Evolutionary conservation across 2,113 vertebrate genomes (phyloP).

Genomic region (Empidonax traillii): DNA sequence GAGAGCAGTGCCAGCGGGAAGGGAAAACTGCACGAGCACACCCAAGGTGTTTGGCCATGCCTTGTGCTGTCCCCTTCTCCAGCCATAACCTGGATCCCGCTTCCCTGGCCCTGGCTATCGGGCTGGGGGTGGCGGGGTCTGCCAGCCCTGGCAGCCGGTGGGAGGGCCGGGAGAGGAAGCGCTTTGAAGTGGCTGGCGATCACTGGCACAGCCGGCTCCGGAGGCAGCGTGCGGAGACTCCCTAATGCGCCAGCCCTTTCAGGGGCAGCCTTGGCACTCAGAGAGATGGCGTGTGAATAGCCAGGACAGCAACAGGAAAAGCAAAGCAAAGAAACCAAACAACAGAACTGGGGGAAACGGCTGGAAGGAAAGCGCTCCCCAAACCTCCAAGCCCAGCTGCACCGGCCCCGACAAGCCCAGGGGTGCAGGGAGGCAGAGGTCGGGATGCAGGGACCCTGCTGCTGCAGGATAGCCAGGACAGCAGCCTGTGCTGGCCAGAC

Average conservation of each 20-base stretch:
- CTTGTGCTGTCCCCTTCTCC: background rate
- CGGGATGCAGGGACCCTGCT: background rate
- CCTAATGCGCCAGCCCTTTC: constrained; percentile 37
- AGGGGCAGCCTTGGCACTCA: constrained; percentile 47
- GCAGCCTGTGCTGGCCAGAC: background rate
- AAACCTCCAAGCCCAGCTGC: constrained; percentile 21
- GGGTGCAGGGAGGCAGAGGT: background rate
- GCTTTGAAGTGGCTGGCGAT: constrained; percentile 60
- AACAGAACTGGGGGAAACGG: constrained; percentile 28
- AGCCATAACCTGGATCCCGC: background rate
- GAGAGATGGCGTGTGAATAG: constrained; percentile 46
- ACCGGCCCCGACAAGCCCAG: background rate
- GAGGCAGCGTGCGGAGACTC: constrained; percentile 50
- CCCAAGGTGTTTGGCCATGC: background rate
- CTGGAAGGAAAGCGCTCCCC: constrained; percentile 45
- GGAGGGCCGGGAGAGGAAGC: constrained; percentile 55
- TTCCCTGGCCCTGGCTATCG: background rate
- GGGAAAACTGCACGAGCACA: fast-evolving
- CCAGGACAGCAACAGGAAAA: constrained; percentile 56
- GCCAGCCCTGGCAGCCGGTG: background rate
- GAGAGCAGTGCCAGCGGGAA: fast-evolving
- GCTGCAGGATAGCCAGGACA: background rate
- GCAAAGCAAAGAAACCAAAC: constrained; percentile 56
- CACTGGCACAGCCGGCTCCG: constrained; percentile 57
- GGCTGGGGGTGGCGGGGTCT: background rate